Base-by-base conservation (phyloP, 2,888 invertebrate genomes). In the Philereme transversata region DNA sequence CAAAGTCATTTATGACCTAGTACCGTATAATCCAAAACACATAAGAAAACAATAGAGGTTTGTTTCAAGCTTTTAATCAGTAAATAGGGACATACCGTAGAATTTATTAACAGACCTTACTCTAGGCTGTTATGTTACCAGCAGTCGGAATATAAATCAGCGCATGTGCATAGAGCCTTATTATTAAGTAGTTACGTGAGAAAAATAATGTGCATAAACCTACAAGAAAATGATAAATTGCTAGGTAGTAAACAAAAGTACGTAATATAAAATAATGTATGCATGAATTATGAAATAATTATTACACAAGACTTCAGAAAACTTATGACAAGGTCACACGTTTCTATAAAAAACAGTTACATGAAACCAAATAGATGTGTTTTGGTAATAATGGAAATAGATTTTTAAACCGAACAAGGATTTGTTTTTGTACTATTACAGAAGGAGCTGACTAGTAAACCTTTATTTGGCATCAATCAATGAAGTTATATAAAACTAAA, bases 391-490 rank as follows among this genome's bases (percentile, higher is more conserved):
- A 40, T 6, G 6, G 40, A 6, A 5, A 8, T 0, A 40, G 38
- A 8, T 6, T 0, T 40, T 40, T 40, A 6, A 5, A 34, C 46
- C 53, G 49, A 59, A 58, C 52, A 52, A 46, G 43, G 4, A 50
- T 60, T 51, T 58, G 22, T 52, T 38, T 60, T 52, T 59, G 33
- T 55, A 62, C 54, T 40, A 41, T 8, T 50, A 58, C 38, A 53
- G 54, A 57, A 53, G 48, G 45, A 49, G 49, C 44, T 62, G 64
- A 62, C 64, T 67, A 62, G 60, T 67, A 35, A 48, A 45, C 22
- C 41, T 56, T 55, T 35, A 62, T 60, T 60, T 62, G 62, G 57
- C 59, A 62, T 55, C 48, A 35, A 54, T 34, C 22, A 62, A 65
- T 60, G 22, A 45, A 9, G 60, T 46, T 50, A 11, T 22, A 22